These are phyloP conservation scores for Cephus rjabovi DNA, from an alignment of 2,888 invertebrate genomes.

Conservation along the genomic window DNA sequence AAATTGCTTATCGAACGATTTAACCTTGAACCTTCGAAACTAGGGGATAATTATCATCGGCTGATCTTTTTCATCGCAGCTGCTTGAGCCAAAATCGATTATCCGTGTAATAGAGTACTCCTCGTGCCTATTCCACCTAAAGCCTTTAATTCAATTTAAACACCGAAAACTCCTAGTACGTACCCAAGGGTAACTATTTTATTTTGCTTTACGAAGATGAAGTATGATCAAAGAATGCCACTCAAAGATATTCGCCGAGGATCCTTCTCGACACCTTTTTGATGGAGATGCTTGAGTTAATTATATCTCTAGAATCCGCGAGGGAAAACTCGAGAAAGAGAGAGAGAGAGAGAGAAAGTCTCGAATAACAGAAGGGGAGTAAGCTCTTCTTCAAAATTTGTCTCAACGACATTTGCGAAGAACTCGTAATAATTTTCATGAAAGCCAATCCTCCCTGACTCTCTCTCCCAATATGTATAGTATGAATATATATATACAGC, in stretches of 20 bases:
- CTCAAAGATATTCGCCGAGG: neutral
- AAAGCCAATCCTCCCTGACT: neutral
- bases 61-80: neutral
- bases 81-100: neutral
- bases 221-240: neutral
- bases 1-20: neutral
- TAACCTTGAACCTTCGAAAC: neutral
- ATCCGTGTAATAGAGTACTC: neutral
- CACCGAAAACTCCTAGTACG: neutral
- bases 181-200: neutral
- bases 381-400: neutral
- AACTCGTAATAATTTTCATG: neutral
- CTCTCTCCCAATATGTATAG: no score
- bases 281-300: neutral
- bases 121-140: neutral
- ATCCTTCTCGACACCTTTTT: neutral
- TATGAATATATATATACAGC: no score
- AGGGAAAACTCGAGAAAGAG: conserved; percentile 7
- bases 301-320: neutral
- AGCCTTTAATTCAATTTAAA: neutral
- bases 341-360: conserved; percentile 18
- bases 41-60: neutral
- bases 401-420: neutral
- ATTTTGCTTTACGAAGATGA: neutral
- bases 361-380: neutral